A percentile compares a stretch with the other conserved stretches of the same genome.
These are phyloP conservation scores for Zonitis immaculata DNA, from an alignment of 2,888 invertebrate species.

Conservation along the genomic window DNA sequence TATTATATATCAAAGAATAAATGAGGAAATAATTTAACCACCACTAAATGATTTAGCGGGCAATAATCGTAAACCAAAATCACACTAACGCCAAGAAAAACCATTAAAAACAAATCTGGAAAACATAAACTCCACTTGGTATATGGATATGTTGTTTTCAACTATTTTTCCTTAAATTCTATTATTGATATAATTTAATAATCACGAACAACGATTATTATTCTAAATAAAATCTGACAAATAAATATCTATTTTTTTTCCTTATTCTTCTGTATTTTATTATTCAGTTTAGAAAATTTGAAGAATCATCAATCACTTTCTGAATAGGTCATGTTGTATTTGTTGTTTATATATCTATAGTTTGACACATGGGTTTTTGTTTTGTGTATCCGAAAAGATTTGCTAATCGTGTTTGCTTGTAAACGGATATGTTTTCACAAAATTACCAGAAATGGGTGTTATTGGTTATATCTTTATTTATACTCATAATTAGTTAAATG, in stretches of 20 bases:
- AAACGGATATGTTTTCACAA: conserved; percentile 19
- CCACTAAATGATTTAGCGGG: conserved; percentile 32
- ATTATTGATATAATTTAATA: not conserved
- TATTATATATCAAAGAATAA: conserved; percentile 32
- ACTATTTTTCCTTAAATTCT: not conserved
- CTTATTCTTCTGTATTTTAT: no score
- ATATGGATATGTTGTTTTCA: not conserved
- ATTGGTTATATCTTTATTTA: conserved; percentile 8
- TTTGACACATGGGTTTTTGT: conserved; percentile 11
- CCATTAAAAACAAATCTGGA: conserved; percentile 45
- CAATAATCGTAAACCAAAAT: conserved; percentile 35
- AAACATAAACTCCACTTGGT: conserved; percentile 32
- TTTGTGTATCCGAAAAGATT: conserved; percentile 1
- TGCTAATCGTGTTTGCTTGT: conserved; percentile 21
- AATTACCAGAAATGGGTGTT: conserved; percentile 2
- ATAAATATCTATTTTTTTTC: no score
- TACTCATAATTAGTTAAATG: not conserved
- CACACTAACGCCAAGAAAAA: conserved; percentile 33
- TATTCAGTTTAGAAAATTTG: no score
- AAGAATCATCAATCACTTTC: conserved; percentile 6
- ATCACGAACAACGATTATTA: not conserved
- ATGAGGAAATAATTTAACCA: conserved; percentile 35
- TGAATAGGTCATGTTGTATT: conserved; percentile 6
- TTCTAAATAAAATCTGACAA: no score
- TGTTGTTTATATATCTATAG: no score